Evolutionary conservation across 1,140 invertebrate species (phyloP), one percentile per base, ranked within the genome.

Genomic region (Harpegnathos saltator): DNA sequence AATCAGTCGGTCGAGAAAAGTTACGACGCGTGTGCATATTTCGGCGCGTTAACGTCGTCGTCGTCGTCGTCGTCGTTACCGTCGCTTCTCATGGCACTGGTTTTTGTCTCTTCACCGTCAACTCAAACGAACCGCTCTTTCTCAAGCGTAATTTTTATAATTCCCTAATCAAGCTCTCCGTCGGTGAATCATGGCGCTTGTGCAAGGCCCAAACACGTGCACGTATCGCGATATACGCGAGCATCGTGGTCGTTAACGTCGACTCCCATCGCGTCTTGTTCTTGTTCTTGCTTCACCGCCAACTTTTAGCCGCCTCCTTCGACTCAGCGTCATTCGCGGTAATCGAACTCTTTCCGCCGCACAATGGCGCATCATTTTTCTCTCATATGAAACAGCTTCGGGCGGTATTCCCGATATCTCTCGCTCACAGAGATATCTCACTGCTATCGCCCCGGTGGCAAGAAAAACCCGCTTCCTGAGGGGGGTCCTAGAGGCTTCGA

Each of bases 371-470:
- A 72, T 84, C 71, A 69, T 90, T 90, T 90, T 82, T 82, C 87
- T 82, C 87, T 87, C 78, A 85, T 90, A 86, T 90, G 85, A 89
- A 90, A 91, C 84, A 89, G 89, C 89, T 91, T 68, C 86, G 66
- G 86, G 91, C 90, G 72, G 89, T 91, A 90, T 91, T 82, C 29
- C 29, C 29, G 29, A 33, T 33, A 33, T 33, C 29, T 33, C 29
- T 89, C 88, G 80, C 90, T 90, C 86, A 33, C 85, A 83, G 77
- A 59, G 44, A 90, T 89, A 82, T 74, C 77, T 22, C 38, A 65
- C 26, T 33, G 22, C 22, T 66, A 19, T 17, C 5, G 48, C 4
- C n/a, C 56, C 17, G n/a, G 77, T 52, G 52, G 58, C 58, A 74
- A 61, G 24, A 17, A 19, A 61, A 61, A 83, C 48, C 44, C 72